These are phyloP conservation scores for Epizoanthus rinbou DNA, from an alignment of 92 coral and sea anemone genomes.

Conservation along the genomic window DNA sequence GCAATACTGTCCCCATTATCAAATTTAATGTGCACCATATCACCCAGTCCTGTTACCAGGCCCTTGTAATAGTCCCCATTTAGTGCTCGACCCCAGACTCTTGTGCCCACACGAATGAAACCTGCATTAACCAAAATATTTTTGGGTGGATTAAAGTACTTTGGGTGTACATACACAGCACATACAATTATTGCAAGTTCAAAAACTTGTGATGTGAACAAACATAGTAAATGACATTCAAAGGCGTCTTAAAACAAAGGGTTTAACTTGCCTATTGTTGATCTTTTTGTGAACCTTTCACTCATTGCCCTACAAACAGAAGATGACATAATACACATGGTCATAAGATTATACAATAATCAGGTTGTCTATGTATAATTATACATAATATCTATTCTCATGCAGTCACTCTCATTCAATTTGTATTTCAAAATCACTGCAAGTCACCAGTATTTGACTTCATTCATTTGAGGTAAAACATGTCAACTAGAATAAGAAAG, in stretches of 20 bases:
- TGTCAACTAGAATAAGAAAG: too few relatives aligned
- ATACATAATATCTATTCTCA: too few relatives aligned
- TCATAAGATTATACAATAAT: neutral
- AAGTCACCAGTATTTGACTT: too few relatives aligned
- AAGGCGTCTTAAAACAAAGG: neutral
- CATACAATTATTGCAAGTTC: too few relatives aligned
- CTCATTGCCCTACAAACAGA: conserved; percentile 72
- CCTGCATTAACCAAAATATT: conserved; percentile 50
- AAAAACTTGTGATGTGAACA: neutral
- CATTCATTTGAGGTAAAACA: too few relatives aligned
- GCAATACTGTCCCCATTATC: conserved; percentile 98
- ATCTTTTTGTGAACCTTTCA: conserved; percentile 91
- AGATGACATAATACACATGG: neutral
- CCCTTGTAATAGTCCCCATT: conserved; percentile 99
- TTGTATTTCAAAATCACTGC: too few relatives aligned
- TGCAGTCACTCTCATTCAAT: neutral
- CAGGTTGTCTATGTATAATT: neutral
- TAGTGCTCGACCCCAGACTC: conserved; percentile 98
- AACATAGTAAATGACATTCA: neutral
- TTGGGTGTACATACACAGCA: neutral
- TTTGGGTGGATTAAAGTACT: neutral
- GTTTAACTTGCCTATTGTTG: conserved; percentile 86
- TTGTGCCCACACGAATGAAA: conserved; percentile 95
- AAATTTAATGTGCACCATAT: conserved; percentile 95
- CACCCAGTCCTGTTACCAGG: conserved; percentile 91